A percentile compares a stretch with the other conserved stretches of the same genome.
These are phyloP conservation scores for Aphidius ervi DNA, from an alignment of 1,140 invertebrate species.

Conservation along the genomic window DNA sequence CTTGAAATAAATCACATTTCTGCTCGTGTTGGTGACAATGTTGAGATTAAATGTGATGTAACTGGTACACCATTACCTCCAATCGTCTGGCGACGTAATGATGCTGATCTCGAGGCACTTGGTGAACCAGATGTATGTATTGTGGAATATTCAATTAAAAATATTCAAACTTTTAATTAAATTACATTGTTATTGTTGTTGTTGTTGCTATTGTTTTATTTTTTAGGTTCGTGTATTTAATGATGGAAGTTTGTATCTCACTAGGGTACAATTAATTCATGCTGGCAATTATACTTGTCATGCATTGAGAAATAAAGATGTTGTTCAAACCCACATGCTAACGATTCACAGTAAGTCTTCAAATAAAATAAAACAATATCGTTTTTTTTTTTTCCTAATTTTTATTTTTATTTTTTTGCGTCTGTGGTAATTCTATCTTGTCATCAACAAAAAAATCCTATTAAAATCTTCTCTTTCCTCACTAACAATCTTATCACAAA, in stretches of 20 bases:
- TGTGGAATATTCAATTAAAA: neutral
- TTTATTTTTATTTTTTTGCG: too few relatives aligned
- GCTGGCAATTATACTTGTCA: constrained; percentile 80
- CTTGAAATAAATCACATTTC: constrained; percentile 67
- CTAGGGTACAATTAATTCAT: constrained; percentile 69
- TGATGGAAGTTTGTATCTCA: constrained; percentile 73
- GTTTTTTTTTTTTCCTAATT: too few relatives aligned
- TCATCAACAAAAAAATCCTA: too few relatives aligned
- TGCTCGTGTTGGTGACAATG: constrained; percentile 70
- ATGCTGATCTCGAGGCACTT: constrained; percentile 62
- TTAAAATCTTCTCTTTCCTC: too few relatives aligned
- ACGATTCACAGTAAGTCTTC: constrained; percentile 70
- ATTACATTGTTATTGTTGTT: constrained; percentile 14
- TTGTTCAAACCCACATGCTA: constrained; percentile 73
- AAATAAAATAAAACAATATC: neutral
- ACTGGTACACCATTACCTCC: constrained; percentile 67
- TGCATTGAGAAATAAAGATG: constrained; percentile 68
- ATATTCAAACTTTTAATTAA: neutral
- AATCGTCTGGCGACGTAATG: constrained; percentile 70
- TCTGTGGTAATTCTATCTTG: too few relatives aligned
- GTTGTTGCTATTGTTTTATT: constrained; percentile 25
- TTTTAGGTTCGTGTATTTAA: constrained; percentile 60
- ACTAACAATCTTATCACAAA: too few relatives aligned
- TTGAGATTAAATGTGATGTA: constrained; percentile 77
- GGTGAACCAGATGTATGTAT: constrained; percentile 59